phyloP scores from a whole-genome alignment of 2,888 invertebrate genomes.

The Mythimna albipuncta region DNA sequence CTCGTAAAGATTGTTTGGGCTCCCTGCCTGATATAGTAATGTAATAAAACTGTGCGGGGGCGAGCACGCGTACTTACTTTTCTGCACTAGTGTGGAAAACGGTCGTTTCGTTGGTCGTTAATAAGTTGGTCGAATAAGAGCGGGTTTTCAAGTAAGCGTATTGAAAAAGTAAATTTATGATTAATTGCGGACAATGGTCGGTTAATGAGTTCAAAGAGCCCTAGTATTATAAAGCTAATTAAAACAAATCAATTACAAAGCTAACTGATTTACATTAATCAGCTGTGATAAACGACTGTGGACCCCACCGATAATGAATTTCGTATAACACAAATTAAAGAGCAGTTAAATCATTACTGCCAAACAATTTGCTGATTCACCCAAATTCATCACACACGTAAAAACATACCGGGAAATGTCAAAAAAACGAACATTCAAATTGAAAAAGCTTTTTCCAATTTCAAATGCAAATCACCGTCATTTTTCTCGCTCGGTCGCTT shows the following conservation, averaged over 20 bases:
- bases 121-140: too few relatives aligned
- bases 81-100: too few relatives aligned
- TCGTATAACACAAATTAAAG: slow-evolving; percentile 4
- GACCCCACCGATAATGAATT: not conserved
- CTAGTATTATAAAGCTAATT: not conserved
- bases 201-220: not conserved
- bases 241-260: slow-evolving; percentile 2
- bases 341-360: slow-evolving; percentile 1
- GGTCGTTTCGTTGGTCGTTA: too few relatives aligned
- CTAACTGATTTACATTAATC: slow-evolving; percentile 19
- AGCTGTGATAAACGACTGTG: not conserved
- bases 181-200: not conserved
- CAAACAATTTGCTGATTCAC: slow-evolving; percentile 15
- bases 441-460: slow-evolving; percentile 61
- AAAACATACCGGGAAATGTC: not conserved
- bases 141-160: too few relatives aligned
- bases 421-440: slow-evolving; percentile 48
- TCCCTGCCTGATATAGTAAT: too few relatives aligned
- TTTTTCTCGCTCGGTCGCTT: slow-evolving; percentile 54
- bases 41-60: too few relatives aligned
- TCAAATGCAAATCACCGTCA: slow-evolving; percentile 62
- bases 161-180: not conserved
- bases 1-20: too few relatives aligned
- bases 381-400: slow-evolving; percentile 5
- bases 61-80: too few relatives aligned